Evolutionary conservation across 2,888 invertebrate genomes (phyloP), one percentile per base, ranked within the genome.

Genomic region (Cephalotes varians): DNA sequence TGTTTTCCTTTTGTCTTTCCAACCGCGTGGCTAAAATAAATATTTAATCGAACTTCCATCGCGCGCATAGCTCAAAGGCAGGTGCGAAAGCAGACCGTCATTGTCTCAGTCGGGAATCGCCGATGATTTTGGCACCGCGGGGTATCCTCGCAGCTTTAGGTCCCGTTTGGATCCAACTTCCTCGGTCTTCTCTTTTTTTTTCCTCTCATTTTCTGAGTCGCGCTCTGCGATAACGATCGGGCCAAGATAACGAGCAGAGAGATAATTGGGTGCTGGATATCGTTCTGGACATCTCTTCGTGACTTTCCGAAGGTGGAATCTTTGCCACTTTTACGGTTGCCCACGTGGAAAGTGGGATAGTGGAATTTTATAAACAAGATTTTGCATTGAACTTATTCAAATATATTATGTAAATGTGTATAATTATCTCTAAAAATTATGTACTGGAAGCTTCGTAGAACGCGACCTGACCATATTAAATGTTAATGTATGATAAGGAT

Each of bases 31-130:
- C 81, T 79, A 89, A 88, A 87, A 88, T 91, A 90, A 91, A 91
- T 91, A 91, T 91, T 91, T 90, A 88, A 90, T 83, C 82, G 86
- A 64, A 73, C 85, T 72, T 67, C 85, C 82, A 82, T 67, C 76
- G 73, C 40, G 81, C 69, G 56, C 82, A 60, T 85, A 84, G 51
- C 81, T 86, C 49, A 82, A 60, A 84, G 90, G 90, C 92, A 92
- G 92, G 92, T 92, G 92, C 87, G 87, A 91, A 91, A 91, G 89
- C 72, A 64, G 34, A 85, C 76, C 73, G 73, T 34, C 81, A 90
- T 92, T 90, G 88, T 91, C 83, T 90, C 82, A 87, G 72, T 25
- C 72, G 40, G 21, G 65, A 69, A 83, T 74, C 64, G 69, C 71
- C 81, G 64, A 83, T 71, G 86, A 85, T 58, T 56, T 65, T 74